Conservation (phyloP, 2,797 vertebrate species). For the Lepilemur ruficaudatus region DNA sequence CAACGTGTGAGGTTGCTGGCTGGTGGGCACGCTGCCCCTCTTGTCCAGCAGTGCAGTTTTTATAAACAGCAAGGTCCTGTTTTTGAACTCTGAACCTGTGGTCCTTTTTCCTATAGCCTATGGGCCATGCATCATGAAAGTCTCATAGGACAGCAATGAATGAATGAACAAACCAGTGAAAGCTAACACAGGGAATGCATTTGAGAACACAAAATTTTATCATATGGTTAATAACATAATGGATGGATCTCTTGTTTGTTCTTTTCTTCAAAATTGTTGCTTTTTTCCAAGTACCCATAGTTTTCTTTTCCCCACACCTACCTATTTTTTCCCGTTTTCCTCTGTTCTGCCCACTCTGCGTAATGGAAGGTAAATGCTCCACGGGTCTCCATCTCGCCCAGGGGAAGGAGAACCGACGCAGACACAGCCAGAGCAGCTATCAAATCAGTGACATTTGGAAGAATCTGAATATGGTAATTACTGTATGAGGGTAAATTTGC, state of each 20-base stretch:
- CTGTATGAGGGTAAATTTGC: slow-evolving; percentile 63
- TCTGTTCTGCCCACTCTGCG: not conserved
- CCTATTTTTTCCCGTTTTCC: not conserved
- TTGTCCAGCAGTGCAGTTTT: not conserved
- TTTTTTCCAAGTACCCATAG: not conserved
- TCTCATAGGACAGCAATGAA: not conserved
- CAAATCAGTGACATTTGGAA: slow-evolving; percentile 76
- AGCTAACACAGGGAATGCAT: not conserved
- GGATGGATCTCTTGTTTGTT: not conserved
- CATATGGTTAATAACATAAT: not conserved
- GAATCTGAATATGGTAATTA: slow-evolving; percentile 76
- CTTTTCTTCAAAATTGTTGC: not conserved
- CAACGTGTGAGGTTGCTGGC: not conserved
- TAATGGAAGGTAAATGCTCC: slow-evolving; percentile 39
- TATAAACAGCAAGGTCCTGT: not conserved
- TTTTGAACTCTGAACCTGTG: not conserved
- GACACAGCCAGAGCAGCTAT: slow-evolving; percentile 55
- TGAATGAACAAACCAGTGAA: not conserved
- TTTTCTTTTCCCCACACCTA: not conserved
- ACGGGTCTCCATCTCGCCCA: not conserved
- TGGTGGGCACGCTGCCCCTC: rapidly evolving
- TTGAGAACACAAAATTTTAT: not conserved
- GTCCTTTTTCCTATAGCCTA: not conserved
- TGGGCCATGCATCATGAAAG: not conserved
- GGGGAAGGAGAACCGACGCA: slow-evolving; percentile 47